phyloP scores from a whole-genome alignment of 2,113 vertebrate genomes.

The Microcebus ravelobensis region DNA sequence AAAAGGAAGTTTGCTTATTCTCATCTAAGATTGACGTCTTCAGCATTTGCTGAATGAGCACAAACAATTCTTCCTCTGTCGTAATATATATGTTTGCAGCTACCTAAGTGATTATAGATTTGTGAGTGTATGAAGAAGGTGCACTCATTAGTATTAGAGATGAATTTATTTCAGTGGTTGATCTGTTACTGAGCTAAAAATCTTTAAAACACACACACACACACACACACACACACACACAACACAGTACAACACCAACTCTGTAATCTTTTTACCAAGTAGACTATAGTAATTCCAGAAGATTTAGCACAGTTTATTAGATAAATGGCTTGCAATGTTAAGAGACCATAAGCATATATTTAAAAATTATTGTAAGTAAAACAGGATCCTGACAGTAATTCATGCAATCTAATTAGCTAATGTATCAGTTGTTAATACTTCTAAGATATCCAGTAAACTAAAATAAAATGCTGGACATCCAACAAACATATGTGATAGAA shows the following conservation, averaged over 20 bases:
- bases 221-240: background rate
- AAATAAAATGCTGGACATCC: constrained; percentile 5
- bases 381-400: constrained; percentile 61
- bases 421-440: constrained; percentile 52
- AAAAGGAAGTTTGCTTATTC: constrained; percentile 33
- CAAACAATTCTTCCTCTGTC: constrained; percentile 29
- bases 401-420: constrained; percentile 43
- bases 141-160: background rate
- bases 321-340: constrained; percentile 45
- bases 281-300: constrained; percentile 13
- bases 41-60: constrained; percentile 27
- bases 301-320: constrained; percentile 55
- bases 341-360: constrained; percentile 49
- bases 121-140: background rate
- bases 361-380: constrained; percentile 56
- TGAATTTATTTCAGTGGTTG: constrained; percentile 35
- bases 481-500: background rate
- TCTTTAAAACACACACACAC: background rate
- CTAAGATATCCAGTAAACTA: background rate
- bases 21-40: background rate
- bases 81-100: background rate
- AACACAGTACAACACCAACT: background rate
- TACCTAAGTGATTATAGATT: constrained; percentile 35
- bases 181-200: constrained; percentile 9
- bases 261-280: constrained; percentile 29